Conservation (phyloP, 2,888 invertebrate genomes). For the Eristalinus sepulchralis region DNA sequence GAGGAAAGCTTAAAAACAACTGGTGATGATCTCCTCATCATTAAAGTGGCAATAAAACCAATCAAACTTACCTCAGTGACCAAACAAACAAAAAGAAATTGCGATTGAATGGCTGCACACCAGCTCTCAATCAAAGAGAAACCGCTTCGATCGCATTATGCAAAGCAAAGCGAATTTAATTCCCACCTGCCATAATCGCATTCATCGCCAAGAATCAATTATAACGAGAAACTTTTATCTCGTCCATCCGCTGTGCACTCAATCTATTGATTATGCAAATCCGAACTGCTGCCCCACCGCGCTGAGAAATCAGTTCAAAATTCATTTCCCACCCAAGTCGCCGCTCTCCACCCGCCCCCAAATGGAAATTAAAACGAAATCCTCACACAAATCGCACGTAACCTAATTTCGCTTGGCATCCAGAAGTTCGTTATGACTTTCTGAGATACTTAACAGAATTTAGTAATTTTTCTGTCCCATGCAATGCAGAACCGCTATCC, state of each 20-base stretch:
- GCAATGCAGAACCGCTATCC: constrained; percentile 24
- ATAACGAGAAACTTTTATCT: neutral
- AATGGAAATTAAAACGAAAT: constrained; percentile 49
- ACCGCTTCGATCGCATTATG: neutral
- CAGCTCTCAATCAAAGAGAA: neutral
- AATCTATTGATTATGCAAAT: neutral
- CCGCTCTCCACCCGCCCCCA: neutral
- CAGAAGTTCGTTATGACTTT: constrained; percentile 49
- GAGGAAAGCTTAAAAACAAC: too few relatives aligned
- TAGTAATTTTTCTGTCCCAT: constrained; percentile 50
- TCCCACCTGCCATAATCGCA: neutral
- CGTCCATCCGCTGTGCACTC: neutral
- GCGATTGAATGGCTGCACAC: neutral
- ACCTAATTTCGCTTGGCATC: constrained; percentile 22
- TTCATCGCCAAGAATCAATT: neutral
- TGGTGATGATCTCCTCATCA: too few relatives aligned
- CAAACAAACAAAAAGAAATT: neutral
- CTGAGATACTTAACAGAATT: constrained; percentile 49
- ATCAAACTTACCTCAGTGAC: too few relatives aligned
- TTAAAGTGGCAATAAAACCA: too few relatives aligned
- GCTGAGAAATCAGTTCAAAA: neutral
- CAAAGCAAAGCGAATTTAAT: neutral
- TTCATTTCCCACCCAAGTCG: neutral
- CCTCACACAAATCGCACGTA: constrained; percentile 32
- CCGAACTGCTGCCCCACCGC: neutral